These are phyloP conservation scores for Caenorhabditis plicata DNA, from an alignment of 2,888 invertebrate genomes.

Conservation along the genomic window DNA sequence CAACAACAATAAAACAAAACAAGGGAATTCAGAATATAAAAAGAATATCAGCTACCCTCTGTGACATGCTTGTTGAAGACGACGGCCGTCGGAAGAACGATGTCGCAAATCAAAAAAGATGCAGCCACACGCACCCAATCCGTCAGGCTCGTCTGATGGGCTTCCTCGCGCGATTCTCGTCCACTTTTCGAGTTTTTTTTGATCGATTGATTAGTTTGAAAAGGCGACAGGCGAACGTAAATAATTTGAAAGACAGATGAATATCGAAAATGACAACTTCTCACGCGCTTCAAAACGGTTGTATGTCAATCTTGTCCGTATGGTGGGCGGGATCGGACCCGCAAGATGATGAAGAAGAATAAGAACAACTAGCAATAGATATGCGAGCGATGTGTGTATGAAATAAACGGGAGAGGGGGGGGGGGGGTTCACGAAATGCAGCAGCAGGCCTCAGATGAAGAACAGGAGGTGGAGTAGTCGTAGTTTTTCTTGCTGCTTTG, in stretches of 20 bases:
- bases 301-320: conserved; percentile 36
- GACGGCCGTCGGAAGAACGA: conserved; percentile 13
- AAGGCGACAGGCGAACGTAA: conserved; percentile 17
- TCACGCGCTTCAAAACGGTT: conserved; percentile 39
- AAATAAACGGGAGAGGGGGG: no score
- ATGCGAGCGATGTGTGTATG: no score
- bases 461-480: no score
- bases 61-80: conserved; percentile 38
- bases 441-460: no score
- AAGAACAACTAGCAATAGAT: conserved; percentile 13
- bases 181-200: conserved; percentile 5
- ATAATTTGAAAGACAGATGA: conserved; percentile 39
- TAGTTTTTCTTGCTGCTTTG: no score
- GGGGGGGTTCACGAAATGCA: no score
- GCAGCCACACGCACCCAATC: conserved; percentile 6
- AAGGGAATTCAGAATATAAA: no score
- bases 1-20: conserved; percentile 38
- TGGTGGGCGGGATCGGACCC: conserved; percentile 23
- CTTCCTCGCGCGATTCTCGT: conserved; percentile 14
- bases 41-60: conserved; percentile 31
- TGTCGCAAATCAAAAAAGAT: neutral
- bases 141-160: neutral
- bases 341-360: conserved; percentile 2
- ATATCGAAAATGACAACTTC: conserved; percentile 40
- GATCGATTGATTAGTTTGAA: conserved; percentile 32